phyloP scores from a whole-genome alignment of 2,113 vertebrate species.

The Glareola pratincola region DNA sequence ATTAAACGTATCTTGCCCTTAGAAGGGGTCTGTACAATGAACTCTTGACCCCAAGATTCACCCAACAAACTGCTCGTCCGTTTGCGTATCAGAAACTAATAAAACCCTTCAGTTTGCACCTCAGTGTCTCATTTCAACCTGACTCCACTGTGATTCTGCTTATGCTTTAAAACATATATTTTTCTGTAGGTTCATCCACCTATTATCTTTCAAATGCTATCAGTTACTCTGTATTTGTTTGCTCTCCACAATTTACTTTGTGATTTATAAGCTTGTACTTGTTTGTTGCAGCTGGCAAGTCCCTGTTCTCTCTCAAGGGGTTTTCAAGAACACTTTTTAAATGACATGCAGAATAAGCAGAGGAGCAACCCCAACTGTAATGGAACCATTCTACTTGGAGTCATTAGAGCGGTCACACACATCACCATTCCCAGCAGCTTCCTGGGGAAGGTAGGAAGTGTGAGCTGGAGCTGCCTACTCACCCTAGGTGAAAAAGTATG shows the following conservation, averaged over 20 bases:
- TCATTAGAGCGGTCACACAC: neutral
- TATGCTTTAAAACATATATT: neutral
- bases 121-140: neutral
- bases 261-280: neutral
- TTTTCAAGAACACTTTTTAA: neutral
- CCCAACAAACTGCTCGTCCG: neutral
- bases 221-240: neutral
- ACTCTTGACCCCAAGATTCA: neutral
- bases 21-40: neutral
- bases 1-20: neutral
- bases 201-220: neutral
- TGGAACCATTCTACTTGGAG: neutral
- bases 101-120: neutral
- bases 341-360: neutral
- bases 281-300: neutral
- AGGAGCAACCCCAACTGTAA: neutral
- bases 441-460: neutral
- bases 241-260: neutral
- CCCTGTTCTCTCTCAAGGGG: neutral
- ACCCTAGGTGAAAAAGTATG: fast-evolving
- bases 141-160: neutral
- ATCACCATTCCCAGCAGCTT: neutral
- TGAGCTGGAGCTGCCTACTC: neutral
- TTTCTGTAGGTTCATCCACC: neutral
- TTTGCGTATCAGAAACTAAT: neutral